Conservation (phyloP, 2,797 vertebrate genomes). For the Nasua narica region DNA sequence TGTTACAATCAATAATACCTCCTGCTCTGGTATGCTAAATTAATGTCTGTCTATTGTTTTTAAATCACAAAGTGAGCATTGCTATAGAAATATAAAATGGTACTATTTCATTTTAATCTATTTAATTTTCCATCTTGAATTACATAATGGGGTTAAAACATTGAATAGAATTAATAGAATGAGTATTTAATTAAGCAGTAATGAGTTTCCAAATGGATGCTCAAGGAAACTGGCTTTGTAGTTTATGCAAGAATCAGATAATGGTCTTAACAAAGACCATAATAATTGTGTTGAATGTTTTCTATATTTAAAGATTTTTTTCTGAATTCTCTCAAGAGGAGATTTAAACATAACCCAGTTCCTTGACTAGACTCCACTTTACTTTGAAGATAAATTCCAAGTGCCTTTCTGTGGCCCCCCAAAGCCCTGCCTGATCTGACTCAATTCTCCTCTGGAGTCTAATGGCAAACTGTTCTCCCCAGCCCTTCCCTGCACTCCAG, state of each 20-base stretch:
- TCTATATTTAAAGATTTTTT: conserved; percentile 65
- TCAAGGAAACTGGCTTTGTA: conserved; percentile 66
- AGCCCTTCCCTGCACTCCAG: neutral
- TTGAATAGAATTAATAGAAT: conserved; percentile 77
- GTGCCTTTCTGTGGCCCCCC: neutral
- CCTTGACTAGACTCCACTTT: conserved; percentile 28
- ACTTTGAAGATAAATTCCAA: conserved; percentile 11
- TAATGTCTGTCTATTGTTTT: conserved; percentile 73
- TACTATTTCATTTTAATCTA: conserved; percentile 73
- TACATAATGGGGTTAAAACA: conserved; percentile 75
- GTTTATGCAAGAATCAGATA: conserved; percentile 75
- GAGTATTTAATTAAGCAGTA: conserved; percentile 78
- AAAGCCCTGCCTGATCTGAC: too few relatives aligned
- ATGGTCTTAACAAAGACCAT: conserved; percentile 63
- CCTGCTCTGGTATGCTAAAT: conserved; percentile 52
- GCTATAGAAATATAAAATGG: conserved; percentile 71
- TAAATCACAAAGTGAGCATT: conserved; percentile 67
- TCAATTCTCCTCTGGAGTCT: neutral
- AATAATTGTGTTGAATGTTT: conserved; percentile 67
- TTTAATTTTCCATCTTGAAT: conserved; percentile 72
- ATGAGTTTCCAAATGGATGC: conserved; percentile 76
- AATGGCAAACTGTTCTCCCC: neutral
- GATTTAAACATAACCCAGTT: conserved; percentile 51
- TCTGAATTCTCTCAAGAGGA: conserved; percentile 44
- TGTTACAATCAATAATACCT: conserved; percentile 61